A percentile compares a stretch with the other conserved stretches of the same genome.
phyloP scores from a whole-genome alignment of 2,113 vertebrate genomes.

The Laticauda colubrina region DNA sequence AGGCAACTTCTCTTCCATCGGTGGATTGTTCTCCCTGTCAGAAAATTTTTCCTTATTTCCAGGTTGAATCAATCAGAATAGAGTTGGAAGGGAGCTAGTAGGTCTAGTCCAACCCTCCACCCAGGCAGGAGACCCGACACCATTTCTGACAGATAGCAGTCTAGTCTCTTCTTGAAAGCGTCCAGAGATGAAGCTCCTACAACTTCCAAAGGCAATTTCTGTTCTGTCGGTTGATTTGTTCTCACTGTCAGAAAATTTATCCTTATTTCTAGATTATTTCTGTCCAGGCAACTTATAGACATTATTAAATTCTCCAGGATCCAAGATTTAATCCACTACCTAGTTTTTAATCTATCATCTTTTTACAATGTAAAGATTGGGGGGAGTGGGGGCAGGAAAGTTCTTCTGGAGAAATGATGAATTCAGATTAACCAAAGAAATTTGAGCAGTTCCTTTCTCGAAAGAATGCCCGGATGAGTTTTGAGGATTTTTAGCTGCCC shows the following conservation, averaged over 20 bases:
- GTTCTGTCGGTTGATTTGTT: too few relatives aligned
- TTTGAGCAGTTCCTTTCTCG: too few relatives aligned
- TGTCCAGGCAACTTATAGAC: background rate
- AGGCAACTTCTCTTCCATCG: too few relatives aligned
- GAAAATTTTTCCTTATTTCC: too few relatives aligned
- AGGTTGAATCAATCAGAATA: too few relatives aligned
- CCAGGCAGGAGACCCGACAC: background rate
- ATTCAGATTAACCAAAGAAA: conserved; percentile 3
- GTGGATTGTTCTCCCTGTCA: too few relatives aligned
- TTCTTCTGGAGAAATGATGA: background rate
- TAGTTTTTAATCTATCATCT: background rate
- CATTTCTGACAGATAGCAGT: background rate
- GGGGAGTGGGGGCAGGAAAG: background rate
- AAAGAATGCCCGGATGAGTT: background rate
- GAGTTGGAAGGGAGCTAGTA: background rate
- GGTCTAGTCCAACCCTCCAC: background rate
- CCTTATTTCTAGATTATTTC: background rate
- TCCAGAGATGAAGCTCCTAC: background rate
- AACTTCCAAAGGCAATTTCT: too few relatives aligned
- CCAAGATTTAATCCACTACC: background rate
- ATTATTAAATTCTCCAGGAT: background rate
- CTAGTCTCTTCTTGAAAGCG: background rate
- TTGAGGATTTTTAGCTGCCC: background rate
- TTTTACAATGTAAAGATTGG: background rate
- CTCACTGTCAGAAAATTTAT: too few relatives aligned